These are phyloP conservation scores for Pangasius sanitwongsei DNA, from an alignment of 2,797 vertebrate species.

Conservation along the genomic window DNA sequence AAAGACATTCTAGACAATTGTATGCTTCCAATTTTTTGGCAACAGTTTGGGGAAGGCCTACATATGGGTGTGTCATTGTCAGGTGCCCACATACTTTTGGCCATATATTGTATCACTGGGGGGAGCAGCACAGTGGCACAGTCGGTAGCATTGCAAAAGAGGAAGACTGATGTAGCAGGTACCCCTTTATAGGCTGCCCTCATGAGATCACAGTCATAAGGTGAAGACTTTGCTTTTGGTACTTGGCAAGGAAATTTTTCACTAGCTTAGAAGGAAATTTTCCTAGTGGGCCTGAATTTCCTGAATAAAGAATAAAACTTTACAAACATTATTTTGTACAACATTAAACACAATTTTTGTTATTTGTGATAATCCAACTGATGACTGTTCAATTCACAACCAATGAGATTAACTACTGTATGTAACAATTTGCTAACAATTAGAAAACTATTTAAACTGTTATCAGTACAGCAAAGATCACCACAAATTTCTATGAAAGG, in stretches of 20 bases:
- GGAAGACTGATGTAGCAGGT: background rate
- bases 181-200: background rate
- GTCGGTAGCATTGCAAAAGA: background rate
- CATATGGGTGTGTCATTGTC: background rate
- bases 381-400: background rate
- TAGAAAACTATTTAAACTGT: background rate
- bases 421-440: background rate
- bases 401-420: background rate
- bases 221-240: background rate
- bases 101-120: background rate
- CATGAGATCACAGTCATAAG: background rate
- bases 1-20: background rate
- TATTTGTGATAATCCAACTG: background rate
- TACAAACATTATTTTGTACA: background rate
- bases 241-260: background rate
- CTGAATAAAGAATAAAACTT: background rate
- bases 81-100: background rate
- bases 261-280: background rate
- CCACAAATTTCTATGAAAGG: background rate
- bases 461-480: background rate
- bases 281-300: background rate
- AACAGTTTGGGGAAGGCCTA: background rate
- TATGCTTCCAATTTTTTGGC: background rate
- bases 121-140: background rate
- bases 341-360: background rate